Evolutionary conservation across 1,140 invertebrate genomes (phyloP).

Genomic region (Stegodyphus mimosarum): DNA sequence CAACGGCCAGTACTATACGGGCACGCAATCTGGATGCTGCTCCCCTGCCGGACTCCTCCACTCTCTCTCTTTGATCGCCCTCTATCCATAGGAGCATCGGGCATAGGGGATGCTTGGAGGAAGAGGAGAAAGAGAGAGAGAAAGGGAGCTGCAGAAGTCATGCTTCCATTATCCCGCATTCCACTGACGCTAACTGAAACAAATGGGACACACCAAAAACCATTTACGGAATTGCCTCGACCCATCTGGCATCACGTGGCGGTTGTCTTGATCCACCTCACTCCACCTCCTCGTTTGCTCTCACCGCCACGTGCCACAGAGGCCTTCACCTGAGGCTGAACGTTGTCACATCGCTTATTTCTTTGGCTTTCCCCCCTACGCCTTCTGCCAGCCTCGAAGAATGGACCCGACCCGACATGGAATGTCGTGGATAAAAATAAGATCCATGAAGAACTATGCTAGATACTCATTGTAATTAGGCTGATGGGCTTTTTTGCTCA

Average conservation of each 20-base stretch:
- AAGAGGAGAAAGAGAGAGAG: neutral
- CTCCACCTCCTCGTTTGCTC: neutral
- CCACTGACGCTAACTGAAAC: slow-evolving; percentile 59
- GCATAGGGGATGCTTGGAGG: neutral
- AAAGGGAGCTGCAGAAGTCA: slow-evolving; percentile 47
- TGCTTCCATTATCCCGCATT: slow-evolving; percentile 56
- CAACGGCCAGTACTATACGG: slow-evolving; percentile 19
- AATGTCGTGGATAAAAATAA: slow-evolving; percentile 29
- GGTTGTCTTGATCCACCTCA: slow-evolving; percentile 15
- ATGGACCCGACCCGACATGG: slow-evolving; percentile 14
- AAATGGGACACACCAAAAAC: slow-evolving; percentile 57
- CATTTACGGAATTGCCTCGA: slow-evolving; percentile 61
- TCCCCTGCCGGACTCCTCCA: neutral
- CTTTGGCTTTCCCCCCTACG: slow-evolving; percentile 15
- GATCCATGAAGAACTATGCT: slow-evolving; percentile 9
- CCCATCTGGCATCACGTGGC: slow-evolving; percentile 58
- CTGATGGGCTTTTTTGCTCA: slow-evolving; percentile 40
- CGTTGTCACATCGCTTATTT: slow-evolving; percentile 45
- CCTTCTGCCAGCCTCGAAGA: neutral
- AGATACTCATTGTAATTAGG: slow-evolving; percentile 59
- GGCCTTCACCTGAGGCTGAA: slow-evolving; percentile 42
- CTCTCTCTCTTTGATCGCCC: neutral
- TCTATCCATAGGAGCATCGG: neutral
- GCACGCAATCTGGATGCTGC: slow-evolving; percentile 25
- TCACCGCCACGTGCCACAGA: slow-evolving; percentile 21